Conservation (phyloP, 2,113 vertebrate species). For the Ascaphus truei region DNA sequence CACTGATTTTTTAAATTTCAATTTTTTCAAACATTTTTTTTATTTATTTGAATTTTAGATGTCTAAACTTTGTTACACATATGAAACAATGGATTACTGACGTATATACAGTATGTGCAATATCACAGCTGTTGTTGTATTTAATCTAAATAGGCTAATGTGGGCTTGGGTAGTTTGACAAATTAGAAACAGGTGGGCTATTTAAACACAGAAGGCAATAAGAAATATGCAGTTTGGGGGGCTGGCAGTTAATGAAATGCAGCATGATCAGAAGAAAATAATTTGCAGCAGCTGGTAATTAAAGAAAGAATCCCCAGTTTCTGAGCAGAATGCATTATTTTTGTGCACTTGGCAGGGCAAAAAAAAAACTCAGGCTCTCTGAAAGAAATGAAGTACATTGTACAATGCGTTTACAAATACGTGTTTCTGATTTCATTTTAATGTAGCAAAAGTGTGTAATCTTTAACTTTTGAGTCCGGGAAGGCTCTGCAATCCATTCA, state of each 20-base stretch:
- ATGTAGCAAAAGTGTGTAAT: no score
- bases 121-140: conserved; percentile 27
- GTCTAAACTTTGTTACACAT: neutral
- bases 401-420: no score
- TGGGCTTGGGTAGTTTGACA: conserved; percentile 41
- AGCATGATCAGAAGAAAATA: conserved; percentile 46
- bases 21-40: neutral
- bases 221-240: conserved; percentile 36
- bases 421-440: no score
- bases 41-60: neutral
- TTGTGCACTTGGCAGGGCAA: no score
- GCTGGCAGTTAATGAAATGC: conserved; percentile 45
- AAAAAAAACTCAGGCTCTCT: no score
- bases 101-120: no score
- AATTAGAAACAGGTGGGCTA: conserved; percentile 59
- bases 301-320: conserved; percentile 46
- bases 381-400: no score
- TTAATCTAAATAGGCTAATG: conserved; percentile 36
- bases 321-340: conserved; percentile 37
- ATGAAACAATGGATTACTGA: neutral
- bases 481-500: no score
- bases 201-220: conserved; percentile 51
- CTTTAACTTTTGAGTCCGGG: no score
- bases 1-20: neutral
- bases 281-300: conserved; percentile 58